Base-by-base conservation (phyloP, 2,113 vertebrate species). In the Apodemus sylvaticus region DNA sequence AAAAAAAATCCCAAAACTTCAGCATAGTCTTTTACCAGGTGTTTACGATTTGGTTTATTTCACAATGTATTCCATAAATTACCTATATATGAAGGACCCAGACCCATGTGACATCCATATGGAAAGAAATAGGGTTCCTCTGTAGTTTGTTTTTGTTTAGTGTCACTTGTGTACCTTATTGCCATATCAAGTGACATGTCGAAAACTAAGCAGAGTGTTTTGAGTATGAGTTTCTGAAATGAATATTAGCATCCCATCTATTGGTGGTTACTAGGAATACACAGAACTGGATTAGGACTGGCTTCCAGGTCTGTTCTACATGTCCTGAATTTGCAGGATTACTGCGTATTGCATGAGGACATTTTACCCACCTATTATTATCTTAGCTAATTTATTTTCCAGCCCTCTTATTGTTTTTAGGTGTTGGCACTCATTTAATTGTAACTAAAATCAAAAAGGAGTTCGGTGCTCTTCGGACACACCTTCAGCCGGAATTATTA, bases 11-110 rank as follows among this genome's bases (percentile, higher is more conserved):
- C 94, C 86, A 97, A 94, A 94, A 89, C 96, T 94, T 97, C 36
- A 91, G 36, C 88, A 77, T 93, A 58, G 77, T 98, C 26, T 0
- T 55, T 0, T 55, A 90, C 45, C 45, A 90, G 91, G 97, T 98
- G 97, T 97, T 98, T 96, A 97, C 95, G 77, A 97, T 95, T 96
- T 86, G 77, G 78, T 94, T 98, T 93, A 96, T 97, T 96, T 96
- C 74, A 86, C 34, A 19, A 93, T 91, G 66, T 39, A 0, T 83
- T 91, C 93, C 93, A 82, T 91, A 97, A 97, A 70, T 89, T 89
- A 94, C 94, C 29, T 58, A 19, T 68, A 94, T 96, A 92, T 91
- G 77, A 97, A 98, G 66, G 71, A 92, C 3, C 48, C 60, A 91
- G 91, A 66, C 78, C 90, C 94, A 29, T 89, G 90, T 96, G 97